These are phyloP conservation scores for Drosophila prosaltans DNA, from an alignment of 1,140 invertebrate genomes.

Conservation along the genomic window DNA sequence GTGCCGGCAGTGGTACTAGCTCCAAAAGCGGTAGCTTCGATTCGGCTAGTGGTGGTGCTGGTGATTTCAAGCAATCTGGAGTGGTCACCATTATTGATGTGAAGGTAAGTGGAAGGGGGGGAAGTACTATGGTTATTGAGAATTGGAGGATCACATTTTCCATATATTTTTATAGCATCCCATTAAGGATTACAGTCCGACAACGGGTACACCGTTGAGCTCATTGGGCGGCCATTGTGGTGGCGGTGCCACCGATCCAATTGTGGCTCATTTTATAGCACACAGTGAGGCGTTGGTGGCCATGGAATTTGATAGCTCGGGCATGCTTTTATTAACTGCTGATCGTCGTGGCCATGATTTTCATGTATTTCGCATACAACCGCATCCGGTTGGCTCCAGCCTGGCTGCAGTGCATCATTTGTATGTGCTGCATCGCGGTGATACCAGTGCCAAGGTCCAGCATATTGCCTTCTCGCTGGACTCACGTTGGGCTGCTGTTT, in stretches of 20 bases:
- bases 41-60: conserved; percentile 86
- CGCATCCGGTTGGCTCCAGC: conserved; percentile 94
- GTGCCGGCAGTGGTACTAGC: conserved; percentile 81
- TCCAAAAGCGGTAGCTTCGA: conserved; percentile 91
- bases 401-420: conserved; percentile 97
- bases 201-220: conserved; percentile 65
- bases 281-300: conserved; percentile 96
- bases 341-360: conserved; percentile 98
- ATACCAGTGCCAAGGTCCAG: conserved; percentile 93
- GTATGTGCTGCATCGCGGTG: conserved; percentile 95
- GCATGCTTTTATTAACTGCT: conserved; percentile 95
- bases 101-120: conserved; percentile 84
- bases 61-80: conserved; percentile 89
- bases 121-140: background rate
- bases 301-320: conserved; percentile 96
- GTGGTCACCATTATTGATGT: conserved; percentile 95
- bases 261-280: conserved; percentile 97
- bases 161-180: conserved; percentile 54
- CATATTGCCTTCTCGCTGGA: conserved; percentile 95
- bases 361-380: conserved; percentile 96
- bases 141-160: background rate
- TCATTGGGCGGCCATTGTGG: conserved; percentile 66
- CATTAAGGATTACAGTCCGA: conserved; percentile 80
- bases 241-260: conserved; percentile 85
- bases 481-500: conserved; percentile 97